Evolutionary conservation across 2,113 vertebrate species (phyloP).

Genomic region (Cephalophus harveyi): DNA sequence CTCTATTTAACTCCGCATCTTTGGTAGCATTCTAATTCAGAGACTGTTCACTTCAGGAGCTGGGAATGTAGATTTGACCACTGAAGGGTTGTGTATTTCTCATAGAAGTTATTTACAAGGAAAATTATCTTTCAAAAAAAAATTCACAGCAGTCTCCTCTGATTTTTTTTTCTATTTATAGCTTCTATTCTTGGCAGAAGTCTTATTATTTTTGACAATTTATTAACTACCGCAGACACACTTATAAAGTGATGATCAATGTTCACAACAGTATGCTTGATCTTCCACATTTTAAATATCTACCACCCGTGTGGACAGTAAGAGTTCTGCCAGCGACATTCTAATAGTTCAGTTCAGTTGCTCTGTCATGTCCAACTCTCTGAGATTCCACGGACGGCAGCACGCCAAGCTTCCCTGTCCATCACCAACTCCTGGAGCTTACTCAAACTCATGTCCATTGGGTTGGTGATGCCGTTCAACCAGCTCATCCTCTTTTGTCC

Average conservation of each 20-base stretch:
- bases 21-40: conserved; percentile 59
- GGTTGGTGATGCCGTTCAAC: not conserved
- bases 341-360: not conserved
- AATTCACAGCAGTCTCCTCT: not conserved
- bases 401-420: not conserved
- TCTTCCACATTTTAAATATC: not conserved
- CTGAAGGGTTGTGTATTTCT: conserved; percentile 55
- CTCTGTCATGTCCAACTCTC: not conserved
- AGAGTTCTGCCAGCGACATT: not conserved
- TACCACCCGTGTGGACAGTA: not conserved
- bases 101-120: conserved; percentile 13
- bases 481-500: not conserved
- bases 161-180: conserved; percentile 4
- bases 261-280: not conserved
- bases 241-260: not conserved
- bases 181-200: not conserved
- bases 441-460: not conserved
- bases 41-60: conserved; percentile 24
- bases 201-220: conserved; percentile 40
- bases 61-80: not conserved
- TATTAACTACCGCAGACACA: not conserved
- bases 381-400: not conserved
- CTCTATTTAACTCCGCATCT: conserved; percentile 54
- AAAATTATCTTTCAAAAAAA: conserved; percentile 47
- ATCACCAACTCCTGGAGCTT: not conserved